Percentiles rank a stretch among this genome's conserved stretches.
phyloP scores from a whole-genome alignment of 2,888 invertebrate species.

The Agriotes lineatus region DNA sequence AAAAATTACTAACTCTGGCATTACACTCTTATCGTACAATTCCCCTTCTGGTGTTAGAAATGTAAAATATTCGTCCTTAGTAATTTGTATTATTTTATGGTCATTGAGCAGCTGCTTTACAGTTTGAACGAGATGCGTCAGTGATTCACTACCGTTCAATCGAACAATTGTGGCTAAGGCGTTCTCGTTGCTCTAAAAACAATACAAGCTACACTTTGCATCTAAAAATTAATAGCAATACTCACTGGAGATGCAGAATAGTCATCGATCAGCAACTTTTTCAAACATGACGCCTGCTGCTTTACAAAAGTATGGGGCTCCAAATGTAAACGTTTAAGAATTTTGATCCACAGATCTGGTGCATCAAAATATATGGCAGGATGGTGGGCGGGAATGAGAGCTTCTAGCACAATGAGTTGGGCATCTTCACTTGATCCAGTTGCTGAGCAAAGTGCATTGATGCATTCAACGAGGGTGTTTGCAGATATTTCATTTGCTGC shows the following conservation, averaged over 20 bases:
- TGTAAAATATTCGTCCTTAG: slow-evolving; percentile 84
- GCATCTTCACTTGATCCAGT: slow-evolving; percentile 67
- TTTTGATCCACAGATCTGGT: slow-evolving; percentile 77
- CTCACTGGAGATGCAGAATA: slow-evolving; percentile 58
- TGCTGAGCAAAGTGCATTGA: slow-evolving; percentile 64
- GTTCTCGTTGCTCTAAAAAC: slow-evolving; percentile 72
- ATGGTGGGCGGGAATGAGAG: slow-evolving; percentile 82
- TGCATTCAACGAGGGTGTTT: slow-evolving; percentile 64
- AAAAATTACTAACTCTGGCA: slow-evolving; percentile 70
- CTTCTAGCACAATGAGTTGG: slow-evolving; percentile 73
- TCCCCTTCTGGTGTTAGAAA: slow-evolving; percentile 90
- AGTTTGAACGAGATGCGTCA: slow-evolving; percentile 74
- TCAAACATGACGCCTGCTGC: slow-evolving; percentile 71
- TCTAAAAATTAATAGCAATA: slow-evolving; percentile 10
- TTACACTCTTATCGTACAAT: slow-evolving; percentile 88
- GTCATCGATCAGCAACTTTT: slow-evolving; percentile 73
- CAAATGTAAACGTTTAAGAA: slow-evolving; percentile 71
- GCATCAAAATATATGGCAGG: slow-evolving; percentile 73
- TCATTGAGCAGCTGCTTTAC: slow-evolving; percentile 74
- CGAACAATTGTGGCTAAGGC: slow-evolving; percentile 79
- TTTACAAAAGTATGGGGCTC: slow-evolving; percentile 73
- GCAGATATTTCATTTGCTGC: slow-evolving; percentile 67
- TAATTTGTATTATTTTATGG: slow-evolving; percentile 76
- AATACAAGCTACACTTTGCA: background rate
- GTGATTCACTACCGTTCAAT: slow-evolving; percentile 74